Evolutionary conservation across 2,797 vertebrate species (phyloP), one percentile per base, ranked within the genome.

Genomic region (Nannoperca australis): DNA sequence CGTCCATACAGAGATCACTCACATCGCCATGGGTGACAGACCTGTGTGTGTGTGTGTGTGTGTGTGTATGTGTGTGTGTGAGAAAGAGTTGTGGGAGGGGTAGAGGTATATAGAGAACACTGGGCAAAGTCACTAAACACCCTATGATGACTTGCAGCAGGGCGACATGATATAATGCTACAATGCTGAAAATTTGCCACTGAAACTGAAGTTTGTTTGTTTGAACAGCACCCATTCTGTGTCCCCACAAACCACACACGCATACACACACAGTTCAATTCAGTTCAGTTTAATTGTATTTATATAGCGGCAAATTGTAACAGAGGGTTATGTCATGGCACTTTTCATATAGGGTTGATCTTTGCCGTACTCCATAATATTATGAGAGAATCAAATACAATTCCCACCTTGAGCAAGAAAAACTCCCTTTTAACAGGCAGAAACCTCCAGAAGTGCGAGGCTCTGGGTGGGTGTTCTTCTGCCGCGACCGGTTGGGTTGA

Each of bases 1-100:
- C 81, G 85, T 88, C 88, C 87, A 88, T 76, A 86, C 83, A 90
- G 91, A 89, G 88, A 94, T 93, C 87, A 91, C 87, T 92, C 93
- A 93, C 86, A 90, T 88, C 85, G 79, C 91, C 87, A 69, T 81
- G 87, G 91, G 91, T 93, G 91, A 92, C 89, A 89, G 84, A 90
- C 86, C 76, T 79, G 69, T 85, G 78, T 79, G 83, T 88, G 82
- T 84, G 81, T 78, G 66, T 71, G 76, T 72, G 84, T 78, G 77
- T 73, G 73, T 84, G 81, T 78, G 66, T 71, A 73, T 72, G 84
- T 78, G 77, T 73, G 73, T 27, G 24, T 27, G 24, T 34, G 34
- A 36, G 32, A 32, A 6, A 38, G 30, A 51, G 38, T 49, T 5
- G 44, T 68, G 24, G n/a, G 45, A 76, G 59, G 61, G 40, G 72